Evolutionary conservation across 2,888 invertebrate species (phyloP).

Genomic region (Drosophila multiciliata): DNA sequence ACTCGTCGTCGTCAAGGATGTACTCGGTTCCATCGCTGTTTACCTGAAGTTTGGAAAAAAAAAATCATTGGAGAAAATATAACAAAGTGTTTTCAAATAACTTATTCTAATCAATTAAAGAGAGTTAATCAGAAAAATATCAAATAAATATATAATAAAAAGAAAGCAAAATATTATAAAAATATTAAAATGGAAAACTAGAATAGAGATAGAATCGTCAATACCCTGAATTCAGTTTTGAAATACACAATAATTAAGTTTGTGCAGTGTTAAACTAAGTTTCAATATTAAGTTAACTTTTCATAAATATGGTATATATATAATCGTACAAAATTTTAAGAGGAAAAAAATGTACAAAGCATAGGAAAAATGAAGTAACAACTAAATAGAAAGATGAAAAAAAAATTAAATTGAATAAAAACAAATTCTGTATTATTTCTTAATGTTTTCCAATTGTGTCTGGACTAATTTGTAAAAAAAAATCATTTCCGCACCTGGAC

Average conservation of each 20-base stretch:
- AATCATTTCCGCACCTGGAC: slow-evolving; percentile 90
- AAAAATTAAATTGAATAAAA: too few relatives aligned
- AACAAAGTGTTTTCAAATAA: background rate
- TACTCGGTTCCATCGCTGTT: slow-evolving; percentile 92
- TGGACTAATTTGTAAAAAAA: background rate
- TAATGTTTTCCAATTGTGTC: too few relatives aligned
- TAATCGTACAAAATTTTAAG: background rate
- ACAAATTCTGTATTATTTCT: too few relatives aligned
- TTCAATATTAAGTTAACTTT: too few relatives aligned
- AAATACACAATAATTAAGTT: background rate
- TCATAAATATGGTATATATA: too few relatives aligned
- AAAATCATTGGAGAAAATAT: background rate
- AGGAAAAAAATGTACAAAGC: background rate
- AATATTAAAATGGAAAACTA: background rate
- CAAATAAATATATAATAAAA: background rate
- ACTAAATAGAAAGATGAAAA: background rate
- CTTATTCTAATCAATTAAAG: background rate
- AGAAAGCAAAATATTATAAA: background rate
- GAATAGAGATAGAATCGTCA: background rate
- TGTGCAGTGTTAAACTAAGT: background rate
- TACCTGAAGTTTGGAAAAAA: slow-evolving; percentile 84
- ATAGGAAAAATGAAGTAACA: background rate
- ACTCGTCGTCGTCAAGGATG: slow-evolving; percentile 98
- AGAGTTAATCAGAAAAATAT: background rate
- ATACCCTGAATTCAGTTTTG: background rate